Conservation (phyloP, 2,113 vertebrate genomes). For the Aegithalos caudatus region DNA sequence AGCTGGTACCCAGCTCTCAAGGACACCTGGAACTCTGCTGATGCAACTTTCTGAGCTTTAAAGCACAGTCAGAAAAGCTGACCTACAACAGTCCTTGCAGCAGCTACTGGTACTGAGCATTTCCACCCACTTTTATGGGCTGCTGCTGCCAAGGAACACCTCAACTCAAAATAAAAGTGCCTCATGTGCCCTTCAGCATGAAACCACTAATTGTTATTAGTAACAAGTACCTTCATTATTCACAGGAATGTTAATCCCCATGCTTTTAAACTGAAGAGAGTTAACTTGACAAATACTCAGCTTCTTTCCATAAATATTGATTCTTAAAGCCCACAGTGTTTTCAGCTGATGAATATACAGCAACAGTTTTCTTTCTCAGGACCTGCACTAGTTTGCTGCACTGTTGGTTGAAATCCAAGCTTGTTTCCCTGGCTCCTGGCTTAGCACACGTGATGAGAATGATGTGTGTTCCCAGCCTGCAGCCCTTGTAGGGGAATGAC, state of each 20-base stretch:
- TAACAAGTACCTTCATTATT: neutral
- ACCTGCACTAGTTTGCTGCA: constrained; percentile 71
- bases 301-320: neutral
- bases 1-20: constrained; percentile 1
- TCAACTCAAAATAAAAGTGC: constrained; percentile 38
- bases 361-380: constrained; percentile 60
- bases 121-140: constrained; percentile 2
- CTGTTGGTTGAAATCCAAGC: constrained; percentile 70
- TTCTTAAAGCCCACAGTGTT: constrained; percentile 18
- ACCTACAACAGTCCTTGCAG: constrained; percentile 45
- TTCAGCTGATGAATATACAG: constrained; percentile 44
- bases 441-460: constrained; percentile 71
- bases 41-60: neutral
- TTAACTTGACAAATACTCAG: constrained; percentile 29
- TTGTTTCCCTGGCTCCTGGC: constrained; percentile 68
- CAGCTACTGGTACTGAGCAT: neutral
- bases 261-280: neutral
- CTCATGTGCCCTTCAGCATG: constrained; percentile 8
- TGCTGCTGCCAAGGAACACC: constrained; percentile 45
- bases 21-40: constrained; percentile 37
- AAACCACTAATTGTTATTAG: constrained; percentile 27
- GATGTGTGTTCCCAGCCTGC: constrained; percentile 61
- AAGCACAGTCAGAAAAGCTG: neutral
- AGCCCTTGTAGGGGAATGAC: constrained; percentile 60
- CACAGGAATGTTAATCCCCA: neutral